These are phyloP conservation scores for Pagetopsis macropterus DNA, from an alignment of 2,797 vertebrate species.

Conservation along the genomic window DNA sequence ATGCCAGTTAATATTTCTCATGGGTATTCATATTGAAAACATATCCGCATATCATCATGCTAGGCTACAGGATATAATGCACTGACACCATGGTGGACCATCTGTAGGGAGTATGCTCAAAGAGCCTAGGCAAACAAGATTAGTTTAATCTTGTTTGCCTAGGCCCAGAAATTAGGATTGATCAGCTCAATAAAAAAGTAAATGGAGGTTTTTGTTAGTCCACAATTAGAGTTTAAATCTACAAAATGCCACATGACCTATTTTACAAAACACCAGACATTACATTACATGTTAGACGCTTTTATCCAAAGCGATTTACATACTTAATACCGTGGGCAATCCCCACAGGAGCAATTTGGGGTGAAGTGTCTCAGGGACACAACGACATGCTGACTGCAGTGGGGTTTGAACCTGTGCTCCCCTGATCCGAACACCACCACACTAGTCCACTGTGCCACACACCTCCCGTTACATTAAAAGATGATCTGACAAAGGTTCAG, in stretches of 20 bases:
- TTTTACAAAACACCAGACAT: slow-evolving; percentile 38
- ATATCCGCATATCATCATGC: slow-evolving; percentile 23
- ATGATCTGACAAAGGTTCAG: slow-evolving; percentile 17
- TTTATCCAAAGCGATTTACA: too few relatives aligned
- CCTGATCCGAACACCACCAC: too few relatives aligned
- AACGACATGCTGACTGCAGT: too few relatives aligned
- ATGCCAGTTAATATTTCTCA: background rate
- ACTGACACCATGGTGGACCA: slow-evolving; percentile 42
- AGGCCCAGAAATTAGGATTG: slow-evolving; percentile 46
- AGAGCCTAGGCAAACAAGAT: slow-evolving; percentile 20
- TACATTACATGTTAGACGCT: too few relatives aligned
- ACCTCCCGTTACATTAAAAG: background rate
- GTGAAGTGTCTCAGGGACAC: too few relatives aligned
- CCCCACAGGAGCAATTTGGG: too few relatives aligned
- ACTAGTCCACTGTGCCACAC: too few relatives aligned
- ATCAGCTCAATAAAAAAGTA: slow-evolving; percentile 52
- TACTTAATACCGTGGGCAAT: too few relatives aligned
- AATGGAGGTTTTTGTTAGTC: slow-evolving; percentile 42
- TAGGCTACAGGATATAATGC: slow-evolving; percentile 11
- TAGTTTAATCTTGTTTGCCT: background rate
- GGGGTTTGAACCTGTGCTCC: too few relatives aligned
- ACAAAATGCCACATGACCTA: slow-evolving; percentile 42
- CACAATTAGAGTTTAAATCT: slow-evolving; percentile 17
- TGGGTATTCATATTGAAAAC: slow-evolving; percentile 12
- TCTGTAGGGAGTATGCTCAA: slow-evolving; percentile 21